These are phyloP conservation scores for Sebastes diaconus DNA, from an alignment of 2,797 vertebrate species.

Conservation along the genomic window DNA sequence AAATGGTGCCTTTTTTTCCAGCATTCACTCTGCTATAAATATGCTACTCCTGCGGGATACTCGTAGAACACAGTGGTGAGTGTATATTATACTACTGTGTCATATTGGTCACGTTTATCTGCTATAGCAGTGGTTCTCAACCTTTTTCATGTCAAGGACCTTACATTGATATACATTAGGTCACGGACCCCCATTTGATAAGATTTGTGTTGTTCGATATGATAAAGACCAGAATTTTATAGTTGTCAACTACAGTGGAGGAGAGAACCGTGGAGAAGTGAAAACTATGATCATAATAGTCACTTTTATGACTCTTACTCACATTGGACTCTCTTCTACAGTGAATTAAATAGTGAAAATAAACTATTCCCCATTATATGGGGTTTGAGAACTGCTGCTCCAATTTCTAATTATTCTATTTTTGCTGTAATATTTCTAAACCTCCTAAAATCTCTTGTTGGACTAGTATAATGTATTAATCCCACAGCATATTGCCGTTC, in stretches of 20 bases:
- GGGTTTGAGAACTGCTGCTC: not conserved
- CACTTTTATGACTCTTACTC: too few relatives aligned
- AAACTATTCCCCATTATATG: too few relatives aligned
- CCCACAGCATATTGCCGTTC: not conserved
- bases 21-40: not conserved
- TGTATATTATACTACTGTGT: not conserved
- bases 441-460: not conserved
- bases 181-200: too few relatives aligned
- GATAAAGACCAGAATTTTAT: too few relatives aligned
- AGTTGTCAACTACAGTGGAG: too few relatives aligned
- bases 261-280: too few relatives aligned
- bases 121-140: not conserved
- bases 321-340: too few relatives aligned
- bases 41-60: not conserved
- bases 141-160: too few relatives aligned
- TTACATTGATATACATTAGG: too few relatives aligned
- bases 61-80: not conserved
- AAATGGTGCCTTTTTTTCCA: not conserved
- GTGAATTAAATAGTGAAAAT: too few relatives aligned
- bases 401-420: not conserved
- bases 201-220: too few relatives aligned
- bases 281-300: too few relatives aligned
- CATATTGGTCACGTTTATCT: not conserved
- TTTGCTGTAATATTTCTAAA: not conserved
- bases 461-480: not conserved